Conservation (phyloP, 2,113 vertebrate genomes). For the Muntiacus reevesi region DNA sequence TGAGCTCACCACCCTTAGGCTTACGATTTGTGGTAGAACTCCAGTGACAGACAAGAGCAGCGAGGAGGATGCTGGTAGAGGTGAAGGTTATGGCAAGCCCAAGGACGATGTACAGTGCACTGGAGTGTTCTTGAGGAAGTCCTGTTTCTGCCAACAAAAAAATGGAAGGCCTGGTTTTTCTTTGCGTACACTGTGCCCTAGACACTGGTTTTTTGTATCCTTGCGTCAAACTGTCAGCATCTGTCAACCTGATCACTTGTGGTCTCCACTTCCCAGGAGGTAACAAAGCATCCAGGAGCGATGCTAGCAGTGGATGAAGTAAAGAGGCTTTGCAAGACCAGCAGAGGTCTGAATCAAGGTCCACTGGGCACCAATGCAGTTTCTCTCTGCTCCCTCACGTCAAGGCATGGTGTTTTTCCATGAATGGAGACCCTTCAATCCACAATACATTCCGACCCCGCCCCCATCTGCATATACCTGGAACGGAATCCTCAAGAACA, state of each 20-base stretch:
- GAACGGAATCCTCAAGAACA: background rate
- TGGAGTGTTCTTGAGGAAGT: too few species aligned
- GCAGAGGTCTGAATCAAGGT: background rate
- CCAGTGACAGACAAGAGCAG: background rate
- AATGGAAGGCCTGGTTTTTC: too few species aligned
- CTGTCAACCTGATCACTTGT: background rate
- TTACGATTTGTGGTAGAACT: background rate
- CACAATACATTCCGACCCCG: background rate
- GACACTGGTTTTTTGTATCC: background rate
- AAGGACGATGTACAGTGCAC: background rate
- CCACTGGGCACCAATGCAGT: fast-evolving
- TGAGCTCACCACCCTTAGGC: too few species aligned
- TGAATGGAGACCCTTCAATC: background rate
- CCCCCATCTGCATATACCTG: background rate
- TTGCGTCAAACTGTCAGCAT: background rate
- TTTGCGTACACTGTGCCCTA: too few species aligned
- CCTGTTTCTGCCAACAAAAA: too few species aligned
- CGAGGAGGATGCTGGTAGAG: background rate
- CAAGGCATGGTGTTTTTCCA: background rate
- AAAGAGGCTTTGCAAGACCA: fast-evolving
- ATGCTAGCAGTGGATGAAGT: background rate
- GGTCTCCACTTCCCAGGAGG: background rate
- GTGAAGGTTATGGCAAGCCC: background rate
- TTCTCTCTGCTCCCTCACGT: fast-evolving
- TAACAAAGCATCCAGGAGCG: background rate